These are phyloP conservation scores for Phoebastria nigripes DNA, from an alignment of 2,797 vertebrate genomes.

Conservation along the genomic window DNA sequence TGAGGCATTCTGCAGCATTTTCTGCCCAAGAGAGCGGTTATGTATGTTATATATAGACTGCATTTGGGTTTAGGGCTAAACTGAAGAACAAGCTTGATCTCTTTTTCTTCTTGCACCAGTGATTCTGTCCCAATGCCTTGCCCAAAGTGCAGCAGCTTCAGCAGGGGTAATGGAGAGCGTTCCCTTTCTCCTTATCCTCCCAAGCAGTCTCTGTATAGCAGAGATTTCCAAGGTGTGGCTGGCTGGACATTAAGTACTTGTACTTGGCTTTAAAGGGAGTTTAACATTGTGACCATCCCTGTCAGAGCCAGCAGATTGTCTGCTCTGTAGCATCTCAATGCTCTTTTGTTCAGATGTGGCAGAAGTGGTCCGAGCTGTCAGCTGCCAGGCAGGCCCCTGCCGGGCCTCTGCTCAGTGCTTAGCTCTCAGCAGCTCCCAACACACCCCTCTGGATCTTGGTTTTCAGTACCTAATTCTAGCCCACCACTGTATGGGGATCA, in stretches of 20 bases:
- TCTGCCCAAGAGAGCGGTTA: not conserved
- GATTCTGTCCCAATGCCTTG: not conserved
- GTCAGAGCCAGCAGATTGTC: not conserved
- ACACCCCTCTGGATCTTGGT: not conserved
- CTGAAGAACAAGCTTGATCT: not conserved
- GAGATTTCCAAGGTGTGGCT: not conserved
- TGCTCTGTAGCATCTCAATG: not conserved
- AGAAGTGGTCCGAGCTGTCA: not conserved
- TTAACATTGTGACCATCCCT: not conserved
- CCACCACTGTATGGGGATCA: not conserved
- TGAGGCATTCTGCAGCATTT: not conserved
- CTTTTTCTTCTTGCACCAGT: not conserved
- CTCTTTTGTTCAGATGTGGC: not conserved
- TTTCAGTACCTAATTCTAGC: not conserved
- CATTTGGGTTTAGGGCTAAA: not conserved
- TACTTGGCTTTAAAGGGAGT: not conserved
- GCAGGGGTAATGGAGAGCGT: not conserved
- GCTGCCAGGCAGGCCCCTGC: not conserved
- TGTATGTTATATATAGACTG: not conserved
- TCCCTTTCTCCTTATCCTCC: not conserved
- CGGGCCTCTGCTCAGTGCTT: not conserved
- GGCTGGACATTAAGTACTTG: not conserved
- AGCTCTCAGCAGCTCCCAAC: not conserved
- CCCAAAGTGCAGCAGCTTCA: not conserved
- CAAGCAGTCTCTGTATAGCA: not conserved